Evolutionary conservation across 2,113 vertebrate species (phyloP).

Genomic region (Hippocampus mohnikei): DNA sequence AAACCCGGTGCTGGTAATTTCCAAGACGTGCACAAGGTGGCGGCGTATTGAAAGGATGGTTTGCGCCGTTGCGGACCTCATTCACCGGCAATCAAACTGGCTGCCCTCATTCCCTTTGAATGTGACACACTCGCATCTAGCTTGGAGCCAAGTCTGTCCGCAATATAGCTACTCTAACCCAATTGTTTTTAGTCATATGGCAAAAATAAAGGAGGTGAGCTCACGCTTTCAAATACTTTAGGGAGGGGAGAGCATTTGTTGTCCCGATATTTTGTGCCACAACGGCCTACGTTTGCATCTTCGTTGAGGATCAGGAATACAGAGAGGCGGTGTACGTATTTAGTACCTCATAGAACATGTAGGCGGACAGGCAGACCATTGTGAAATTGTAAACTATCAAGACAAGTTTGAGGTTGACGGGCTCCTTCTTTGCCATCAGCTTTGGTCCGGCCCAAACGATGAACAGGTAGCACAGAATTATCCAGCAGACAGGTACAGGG

Average conservation of each 20-base stretch:
- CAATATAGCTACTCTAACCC: not conserved
- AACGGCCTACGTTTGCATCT: not conserved
- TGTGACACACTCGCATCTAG: too few species aligned
- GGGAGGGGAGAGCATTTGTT: not conserved
- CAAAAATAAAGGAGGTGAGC: not conserved
- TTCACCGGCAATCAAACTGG: too few species aligned
- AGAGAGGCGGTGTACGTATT: not conserved
- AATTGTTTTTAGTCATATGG: not conserved
- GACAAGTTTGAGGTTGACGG: slow-evolving; percentile 48
- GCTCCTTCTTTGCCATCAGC: slow-evolving; percentile 26
- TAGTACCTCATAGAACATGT: slow-evolving; percentile 72
- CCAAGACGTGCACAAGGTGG: too few species aligned
- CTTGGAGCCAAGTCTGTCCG: too few species aligned
- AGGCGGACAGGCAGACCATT: slow-evolving; percentile 61
- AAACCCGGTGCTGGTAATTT: too few species aligned
- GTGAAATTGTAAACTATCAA: slow-evolving; percentile 59
- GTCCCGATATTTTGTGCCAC: not conserved
- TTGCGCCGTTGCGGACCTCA: too few species aligned
- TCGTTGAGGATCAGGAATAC: not conserved
- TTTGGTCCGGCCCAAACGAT: slow-evolving; percentile 51
- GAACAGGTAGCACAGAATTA: slow-evolving; percentile 62
- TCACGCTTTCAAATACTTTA: not conserved
- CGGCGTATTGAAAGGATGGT: too few species aligned
- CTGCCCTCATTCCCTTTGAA: too few species aligned
- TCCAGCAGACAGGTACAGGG: slow-evolving; percentile 48